Evolutionary conservation across 2,797 vertebrate species (phyloP).

Genomic region (Argyrosomus regius): DNA sequence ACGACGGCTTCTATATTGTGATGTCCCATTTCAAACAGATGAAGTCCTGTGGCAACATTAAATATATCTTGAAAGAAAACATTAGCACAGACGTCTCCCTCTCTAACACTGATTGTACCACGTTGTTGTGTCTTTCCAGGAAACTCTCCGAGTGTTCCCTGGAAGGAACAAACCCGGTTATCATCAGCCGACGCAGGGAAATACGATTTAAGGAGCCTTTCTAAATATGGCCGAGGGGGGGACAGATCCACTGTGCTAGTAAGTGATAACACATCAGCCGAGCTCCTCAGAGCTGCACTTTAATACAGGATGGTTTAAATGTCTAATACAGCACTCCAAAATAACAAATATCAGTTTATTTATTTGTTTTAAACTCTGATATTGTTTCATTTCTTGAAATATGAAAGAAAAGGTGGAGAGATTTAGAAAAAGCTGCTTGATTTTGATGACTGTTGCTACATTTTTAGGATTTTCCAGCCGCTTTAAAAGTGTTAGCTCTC

Average conservation of each 20-base stretch:
- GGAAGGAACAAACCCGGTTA: conserved; percentile 42
- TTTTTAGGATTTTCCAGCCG: background rate
- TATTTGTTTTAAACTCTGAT: background rate
- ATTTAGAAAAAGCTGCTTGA: background rate
- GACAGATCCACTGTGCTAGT: conserved; percentile 7
- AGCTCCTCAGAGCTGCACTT: background rate
- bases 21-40: conserved; percentile 3
- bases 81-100: background rate
- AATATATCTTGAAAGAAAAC: background rate
- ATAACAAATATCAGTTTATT: background rate
- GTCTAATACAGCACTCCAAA: background rate
- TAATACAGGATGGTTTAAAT: background rate
- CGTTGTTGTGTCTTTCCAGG: conserved; percentile 33
- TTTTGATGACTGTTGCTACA: background rate
- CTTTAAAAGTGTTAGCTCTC: background rate
- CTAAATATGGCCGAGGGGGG: conserved; percentile 25
- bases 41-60: background rate
- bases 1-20: background rate
- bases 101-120: background rate
- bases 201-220: conserved; percentile 38
- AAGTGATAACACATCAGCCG: conserved; percentile 1
- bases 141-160: conserved; percentile 39
- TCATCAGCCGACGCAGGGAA: conserved; percentile 19
- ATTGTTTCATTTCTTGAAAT: background rate
- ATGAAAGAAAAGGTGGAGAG: background rate